These are phyloP conservation scores for Monodelphis domestica DNA, from an alignment of 2,797 vertebrate genomes.

Conservation along the genomic window DNA sequence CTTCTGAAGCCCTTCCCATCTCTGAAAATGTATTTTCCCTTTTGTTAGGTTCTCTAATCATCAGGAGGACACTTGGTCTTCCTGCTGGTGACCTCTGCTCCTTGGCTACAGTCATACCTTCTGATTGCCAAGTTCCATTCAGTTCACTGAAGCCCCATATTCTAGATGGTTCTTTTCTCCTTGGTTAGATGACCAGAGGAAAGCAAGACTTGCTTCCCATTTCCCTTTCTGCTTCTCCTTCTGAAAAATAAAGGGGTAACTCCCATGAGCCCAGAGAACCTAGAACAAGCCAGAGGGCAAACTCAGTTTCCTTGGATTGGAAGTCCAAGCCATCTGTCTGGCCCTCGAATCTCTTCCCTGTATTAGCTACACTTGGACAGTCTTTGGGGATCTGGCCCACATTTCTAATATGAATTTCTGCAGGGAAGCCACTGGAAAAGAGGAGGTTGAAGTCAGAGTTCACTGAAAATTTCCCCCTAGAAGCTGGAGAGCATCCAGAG, in stretches of 20 bases:
- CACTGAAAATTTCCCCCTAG: neutral
- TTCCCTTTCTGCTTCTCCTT: neutral
- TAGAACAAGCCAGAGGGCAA: neutral
- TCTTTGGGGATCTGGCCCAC: neutral
- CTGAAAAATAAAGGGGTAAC: neutral
- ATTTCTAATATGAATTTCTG: neutral
- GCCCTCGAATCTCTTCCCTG: too few species aligned
- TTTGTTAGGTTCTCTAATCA: neutral
- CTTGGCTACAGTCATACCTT: neutral
- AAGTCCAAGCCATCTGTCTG: neutral
- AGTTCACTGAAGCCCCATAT: neutral
- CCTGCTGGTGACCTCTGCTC: neutral
- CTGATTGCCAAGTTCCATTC: neutral
- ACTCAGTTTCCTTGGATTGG: neutral
- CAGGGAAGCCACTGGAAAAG: neutral
- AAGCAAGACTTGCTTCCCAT: neutral
- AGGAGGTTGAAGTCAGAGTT: neutral
- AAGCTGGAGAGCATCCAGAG: constrained; percentile 24
- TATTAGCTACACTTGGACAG: neutral
- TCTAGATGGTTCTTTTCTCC: neutral
- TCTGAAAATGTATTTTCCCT: neutral
- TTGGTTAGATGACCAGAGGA: neutral
- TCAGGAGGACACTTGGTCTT: neutral
- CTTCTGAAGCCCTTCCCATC: neutral
- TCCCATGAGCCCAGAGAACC: neutral